phyloP scores from a whole-genome alignment of 1,140 invertebrate species.

The Eupristina koningsbergeri region DNA sequence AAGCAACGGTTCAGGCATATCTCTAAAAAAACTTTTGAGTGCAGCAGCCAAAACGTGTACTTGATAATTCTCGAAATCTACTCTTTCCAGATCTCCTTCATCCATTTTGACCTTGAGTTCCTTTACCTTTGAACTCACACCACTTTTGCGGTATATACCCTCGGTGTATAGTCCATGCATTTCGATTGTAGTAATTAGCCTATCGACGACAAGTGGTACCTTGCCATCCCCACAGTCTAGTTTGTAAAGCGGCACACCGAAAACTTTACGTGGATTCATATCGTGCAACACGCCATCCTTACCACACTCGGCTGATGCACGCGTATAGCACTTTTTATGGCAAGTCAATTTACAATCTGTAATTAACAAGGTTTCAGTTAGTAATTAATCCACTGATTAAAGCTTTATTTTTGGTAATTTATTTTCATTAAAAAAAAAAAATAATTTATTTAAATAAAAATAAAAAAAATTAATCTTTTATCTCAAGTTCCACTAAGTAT shows the following conservation, averaged over 20 bases:
- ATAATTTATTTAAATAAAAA: no score
- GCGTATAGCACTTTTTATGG: conserved; percentile 94
- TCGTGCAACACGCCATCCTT: conserved; percentile 74
- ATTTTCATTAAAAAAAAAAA: no score
- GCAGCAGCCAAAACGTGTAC: conserved; percentile 93
- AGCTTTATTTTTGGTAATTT: no score
- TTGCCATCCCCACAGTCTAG: conserved; percentile 84
- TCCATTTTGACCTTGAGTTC: conserved; percentile 84
- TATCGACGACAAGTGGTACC: conserved; percentile 89
- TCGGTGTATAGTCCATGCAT: conserved; percentile 93
- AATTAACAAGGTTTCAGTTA: no score
- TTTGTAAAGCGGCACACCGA: conserved; percentile 83
- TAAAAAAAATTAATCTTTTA: no score
- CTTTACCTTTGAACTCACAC: conserved; percentile 85
- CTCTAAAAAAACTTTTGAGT: conserved; percentile 93
- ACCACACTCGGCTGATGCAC: conserved; percentile 76
- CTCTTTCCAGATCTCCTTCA: conserved; percentile 79
- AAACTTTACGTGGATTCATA: conserved; percentile 78
- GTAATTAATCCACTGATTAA: no score
- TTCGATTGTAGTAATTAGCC: conserved; percentile 91
- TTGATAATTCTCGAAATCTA: conserved; percentile 82
- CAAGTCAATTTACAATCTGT: conserved; percentile 92
- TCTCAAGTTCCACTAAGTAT: no score
- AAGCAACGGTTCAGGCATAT: conserved; percentile 93
- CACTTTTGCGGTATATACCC: conserved; percentile 94